Conservation (phyloP, 2,113 vertebrate species). For the Cololabis saira region DNA sequence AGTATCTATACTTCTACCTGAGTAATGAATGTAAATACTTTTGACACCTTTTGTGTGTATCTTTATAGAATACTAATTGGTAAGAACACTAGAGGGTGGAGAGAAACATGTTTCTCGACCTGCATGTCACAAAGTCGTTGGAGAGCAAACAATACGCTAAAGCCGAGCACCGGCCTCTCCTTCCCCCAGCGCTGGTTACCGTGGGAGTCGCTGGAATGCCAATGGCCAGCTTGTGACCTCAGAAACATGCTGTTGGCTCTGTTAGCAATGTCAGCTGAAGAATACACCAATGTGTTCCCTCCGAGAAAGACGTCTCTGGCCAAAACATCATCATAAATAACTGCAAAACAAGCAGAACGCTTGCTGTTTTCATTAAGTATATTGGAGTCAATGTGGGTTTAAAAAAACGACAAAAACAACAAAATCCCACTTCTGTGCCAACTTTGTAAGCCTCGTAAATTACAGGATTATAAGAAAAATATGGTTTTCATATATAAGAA, state of each 20-base stretch:
- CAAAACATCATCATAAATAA: constrained; percentile 66
- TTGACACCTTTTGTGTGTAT: too few relatives aligned
- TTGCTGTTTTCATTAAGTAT: constrained; percentile 16
- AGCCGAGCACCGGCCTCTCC: constrained; percentile 16
- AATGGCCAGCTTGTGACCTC: constrained; percentile 72
- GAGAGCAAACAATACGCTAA: constrained; percentile 48
- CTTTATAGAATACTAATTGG: too few relatives aligned
- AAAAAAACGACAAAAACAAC: background rate
- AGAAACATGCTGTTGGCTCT: constrained; percentile 71
- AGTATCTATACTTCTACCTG: too few relatives aligned
- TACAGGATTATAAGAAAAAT: background rate
- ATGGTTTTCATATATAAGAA: background rate
- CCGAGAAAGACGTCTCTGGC: constrained; percentile 27
- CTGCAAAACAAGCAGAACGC: constrained; percentile 19
- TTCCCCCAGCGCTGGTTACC: constrained; percentile 54
- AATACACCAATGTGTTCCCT: constrained; percentile 69
- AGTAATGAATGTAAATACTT: too few relatives aligned
- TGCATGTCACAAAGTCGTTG: constrained; percentile 39
- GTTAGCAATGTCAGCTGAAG: constrained; percentile 64
- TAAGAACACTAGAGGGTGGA: too few relatives aligned
- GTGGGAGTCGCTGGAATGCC: constrained; percentile 80
- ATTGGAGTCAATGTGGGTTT: background rate
- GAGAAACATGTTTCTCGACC: constrained; percentile 35
- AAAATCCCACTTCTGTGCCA: too few relatives aligned
- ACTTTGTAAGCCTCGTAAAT: too few relatives aligned